Evolutionary conservation across 2,797 vertebrate genomes (phyloP).

Genomic region (Linurgus olivaceus): DNA sequence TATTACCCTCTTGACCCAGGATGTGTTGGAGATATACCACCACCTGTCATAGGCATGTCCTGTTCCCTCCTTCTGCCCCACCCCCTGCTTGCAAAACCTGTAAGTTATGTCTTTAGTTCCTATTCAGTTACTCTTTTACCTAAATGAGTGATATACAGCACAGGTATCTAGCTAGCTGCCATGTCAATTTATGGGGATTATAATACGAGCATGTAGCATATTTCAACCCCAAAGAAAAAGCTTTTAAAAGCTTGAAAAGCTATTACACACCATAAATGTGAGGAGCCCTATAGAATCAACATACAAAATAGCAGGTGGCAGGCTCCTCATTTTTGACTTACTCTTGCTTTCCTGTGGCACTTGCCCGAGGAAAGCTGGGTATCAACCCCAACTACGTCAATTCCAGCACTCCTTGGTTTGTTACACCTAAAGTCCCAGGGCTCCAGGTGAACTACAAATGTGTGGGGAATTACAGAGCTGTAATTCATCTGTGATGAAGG

Average conservation of each 20-base stretch:
- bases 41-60: conserved; percentile 13
- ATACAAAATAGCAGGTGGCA: neutral
- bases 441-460: neutral
- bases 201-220: neutral
- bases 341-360: neutral
- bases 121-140: conserved; percentile 33
- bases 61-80: conserved; percentile 28
- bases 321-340: neutral
- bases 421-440: neutral
- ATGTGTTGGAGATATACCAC: conserved; percentile 42
- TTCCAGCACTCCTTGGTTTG: neutral
- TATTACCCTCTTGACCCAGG: conserved; percentile 54
- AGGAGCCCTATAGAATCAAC: neutral
- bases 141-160: neutral
- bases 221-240: neutral
- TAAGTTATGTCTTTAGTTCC: conserved; percentile 24
- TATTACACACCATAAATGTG: neutral
- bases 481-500: neutral
- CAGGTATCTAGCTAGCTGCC: neutral
- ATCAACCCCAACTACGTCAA: neutral
- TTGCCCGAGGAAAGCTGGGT: neutral
- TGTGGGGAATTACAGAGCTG: neutral
- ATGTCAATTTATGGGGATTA: neutral
- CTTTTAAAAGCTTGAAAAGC: neutral
- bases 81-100: neutral